Percentiles rank a stretch among this genome's conserved stretches.
Conservation (phyloP, 2,888 invertebrate species). For the Andrena camellia region DNA sequence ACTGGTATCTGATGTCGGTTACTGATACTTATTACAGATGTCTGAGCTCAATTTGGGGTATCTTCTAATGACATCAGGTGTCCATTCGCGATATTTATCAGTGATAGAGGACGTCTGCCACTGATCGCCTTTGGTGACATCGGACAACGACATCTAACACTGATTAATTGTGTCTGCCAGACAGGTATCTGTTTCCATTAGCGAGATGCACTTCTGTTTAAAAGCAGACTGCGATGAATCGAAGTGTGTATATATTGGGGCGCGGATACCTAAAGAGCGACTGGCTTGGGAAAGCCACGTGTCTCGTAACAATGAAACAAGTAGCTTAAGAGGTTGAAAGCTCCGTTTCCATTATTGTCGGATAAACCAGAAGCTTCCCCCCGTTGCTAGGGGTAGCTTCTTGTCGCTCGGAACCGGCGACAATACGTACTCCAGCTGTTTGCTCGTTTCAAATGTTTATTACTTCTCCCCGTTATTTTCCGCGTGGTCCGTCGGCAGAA, state of each 20-base stretch:
- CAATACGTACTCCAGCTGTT: slow-evolving; percentile 4
- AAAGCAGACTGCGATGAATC: not conserved
- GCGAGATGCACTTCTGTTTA: not conserved
- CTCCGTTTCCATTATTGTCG: slow-evolving; percentile 35
- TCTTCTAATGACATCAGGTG: slow-evolving; percentile 17
- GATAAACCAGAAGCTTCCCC: slow-evolving; percentile 14
- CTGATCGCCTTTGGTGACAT: not conserved
- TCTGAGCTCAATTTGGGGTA: slow-evolving; percentile 15
- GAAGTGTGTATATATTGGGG: not conserved
- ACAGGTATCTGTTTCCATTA: no score
- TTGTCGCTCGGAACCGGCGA: not conserved
- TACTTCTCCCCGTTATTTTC: not conserved
- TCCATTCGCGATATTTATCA: not conserved
- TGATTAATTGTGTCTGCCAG: not conserved
- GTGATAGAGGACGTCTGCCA: not conserved
- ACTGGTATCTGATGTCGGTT: not conserved
- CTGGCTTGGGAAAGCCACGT: slow-evolving; percentile 16
- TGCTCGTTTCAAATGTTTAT: slow-evolving; percentile 24
- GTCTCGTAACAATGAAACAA: slow-evolving; percentile 33
- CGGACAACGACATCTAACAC: slow-evolving; percentile 10
- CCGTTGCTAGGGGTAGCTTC: not conserved
- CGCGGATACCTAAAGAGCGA: not conserved
- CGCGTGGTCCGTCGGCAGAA: not conserved
- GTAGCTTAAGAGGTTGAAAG: slow-evolving; percentile 47
- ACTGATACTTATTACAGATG: slow-evolving; percentile 7